These are phyloP conservation scores for Neopipo cinnamomea DNA, from an alignment of 2,113 vertebrate genomes.

Conservation along the genomic window DNA sequence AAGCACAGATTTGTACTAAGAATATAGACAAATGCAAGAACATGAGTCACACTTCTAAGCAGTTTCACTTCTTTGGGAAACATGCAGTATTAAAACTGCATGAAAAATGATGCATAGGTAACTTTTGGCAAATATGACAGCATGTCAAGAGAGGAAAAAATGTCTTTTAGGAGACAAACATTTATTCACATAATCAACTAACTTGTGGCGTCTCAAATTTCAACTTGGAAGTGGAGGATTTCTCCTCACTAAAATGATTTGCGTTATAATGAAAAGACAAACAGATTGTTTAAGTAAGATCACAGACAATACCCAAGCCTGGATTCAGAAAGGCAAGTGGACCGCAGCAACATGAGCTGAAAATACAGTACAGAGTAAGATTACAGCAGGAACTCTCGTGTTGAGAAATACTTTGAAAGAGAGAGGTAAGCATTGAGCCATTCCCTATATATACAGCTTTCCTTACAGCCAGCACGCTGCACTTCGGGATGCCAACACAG, in stretches of 20 bases:
- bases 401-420: not conserved
- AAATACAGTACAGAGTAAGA: not conserved
- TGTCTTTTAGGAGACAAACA: not conserved
- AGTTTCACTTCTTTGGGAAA: not conserved
- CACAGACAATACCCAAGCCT: not conserved
- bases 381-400: not conserved
- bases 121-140: not conserved
- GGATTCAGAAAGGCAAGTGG: not conserved
- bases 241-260: not conserved
- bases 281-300: not conserved
- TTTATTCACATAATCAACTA: not conserved
- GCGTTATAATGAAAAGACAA: not conserved
- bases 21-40: not conserved
- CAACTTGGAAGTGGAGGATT: not conserved
- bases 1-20: not conserved
- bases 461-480: not conserved
- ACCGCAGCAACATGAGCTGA: not conserved
- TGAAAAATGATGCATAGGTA: not conserved
- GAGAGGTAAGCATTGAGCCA: not conserved
- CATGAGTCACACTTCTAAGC: not conserved
- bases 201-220: not conserved
- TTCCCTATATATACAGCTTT: not conserved
- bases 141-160: not conserved
- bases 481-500: not conserved
- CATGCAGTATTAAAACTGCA: not conserved